phyloP scores from a whole-genome alignment of 2,888 invertebrate species.

The Caenorhabditis sulstoni region DNA sequence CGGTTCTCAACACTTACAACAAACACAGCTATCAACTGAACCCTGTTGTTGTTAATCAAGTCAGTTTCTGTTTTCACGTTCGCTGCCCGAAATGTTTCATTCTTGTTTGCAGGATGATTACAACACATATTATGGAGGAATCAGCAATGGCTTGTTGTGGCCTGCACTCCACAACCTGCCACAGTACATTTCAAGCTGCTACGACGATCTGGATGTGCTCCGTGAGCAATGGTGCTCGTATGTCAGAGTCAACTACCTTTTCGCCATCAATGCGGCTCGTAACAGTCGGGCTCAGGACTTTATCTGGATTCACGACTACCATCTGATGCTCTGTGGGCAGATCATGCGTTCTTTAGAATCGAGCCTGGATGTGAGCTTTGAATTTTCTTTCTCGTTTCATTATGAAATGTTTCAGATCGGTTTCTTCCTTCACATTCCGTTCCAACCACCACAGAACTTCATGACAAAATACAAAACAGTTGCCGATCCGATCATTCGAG shows the following conservation, averaged over 20 bases:
- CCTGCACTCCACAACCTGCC: slow-evolving; percentile 76
- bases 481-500: slow-evolving; percentile 73
- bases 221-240: slow-evolving; percentile 76
- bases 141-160: slow-evolving; percentile 77
- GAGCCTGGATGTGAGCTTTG: slow-evolving; percentile 68
- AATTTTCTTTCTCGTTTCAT: not conserved
- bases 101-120: slow-evolving; percentile 70
- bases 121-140: slow-evolving; percentile 76
- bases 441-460: slow-evolving; percentile 75
- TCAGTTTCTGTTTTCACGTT: not conserved
- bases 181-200: slow-evolving; percentile 75
- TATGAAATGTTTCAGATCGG: slow-evolving; percentile 64
- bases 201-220: slow-evolving; percentile 69
- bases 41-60: slow-evolving; percentile 73
- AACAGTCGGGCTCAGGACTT: slow-evolving; percentile 77
- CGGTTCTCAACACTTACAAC: slow-evolving; percentile 75
- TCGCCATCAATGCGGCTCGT: slow-evolving; percentile 75
- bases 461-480: slow-evolving; percentile 75
- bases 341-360: slow-evolving; percentile 75
- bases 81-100: not conserved
- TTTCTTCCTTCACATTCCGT: slow-evolving; percentile 78
- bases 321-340: slow-evolving; percentile 76
- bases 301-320: slow-evolving; percentile 79
- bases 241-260: slow-evolving; percentile 77
- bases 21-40: slow-evolving; percentile 75